Conservation (phyloP, 2,797 vertebrate genomes). For the Neosalanx taihuensis region DNA sequence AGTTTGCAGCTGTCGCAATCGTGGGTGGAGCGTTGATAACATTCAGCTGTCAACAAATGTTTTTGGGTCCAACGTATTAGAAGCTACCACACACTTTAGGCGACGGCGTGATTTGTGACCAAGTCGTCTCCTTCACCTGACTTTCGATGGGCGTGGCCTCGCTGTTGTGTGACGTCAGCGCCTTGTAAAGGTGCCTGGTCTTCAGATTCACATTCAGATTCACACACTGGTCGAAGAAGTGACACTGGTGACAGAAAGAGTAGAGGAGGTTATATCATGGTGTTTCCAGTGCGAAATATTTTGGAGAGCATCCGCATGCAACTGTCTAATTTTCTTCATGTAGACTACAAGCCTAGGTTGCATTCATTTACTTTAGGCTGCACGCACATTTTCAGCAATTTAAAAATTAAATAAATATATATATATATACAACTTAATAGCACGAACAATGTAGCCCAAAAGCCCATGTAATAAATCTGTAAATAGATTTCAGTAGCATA, state of each 20-base stretch:
- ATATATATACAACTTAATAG: too few species aligned
- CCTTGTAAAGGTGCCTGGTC: not conserved
- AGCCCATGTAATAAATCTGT: too few species aligned
- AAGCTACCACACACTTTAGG: not conserved
- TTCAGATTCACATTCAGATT: not conserved
- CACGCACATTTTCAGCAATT: too few species aligned
- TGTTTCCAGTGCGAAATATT: too few species aligned
- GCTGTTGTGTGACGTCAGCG: conserved; percentile 6
- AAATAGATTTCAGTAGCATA: too few species aligned
- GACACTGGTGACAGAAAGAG: not conserved
- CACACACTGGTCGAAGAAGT: not conserved
- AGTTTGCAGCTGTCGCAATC: conserved; percentile 60
- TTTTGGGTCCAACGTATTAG: conserved; percentile 21
- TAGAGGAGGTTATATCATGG: too few species aligned
- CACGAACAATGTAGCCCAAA: too few species aligned
- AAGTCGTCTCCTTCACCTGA: not conserved
- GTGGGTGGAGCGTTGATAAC: conserved; percentile 40
- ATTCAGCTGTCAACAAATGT: conserved; percentile 45
- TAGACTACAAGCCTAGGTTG: too few species aligned
- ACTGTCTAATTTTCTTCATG: too few species aligned
- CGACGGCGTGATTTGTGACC: not conserved
- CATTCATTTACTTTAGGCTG: too few species aligned
- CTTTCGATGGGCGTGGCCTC: not conserved
- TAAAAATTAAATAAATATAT: too few species aligned
- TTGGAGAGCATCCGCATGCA: too few species aligned